Percentiles rank a stretch among this genome's conserved stretches.
These are phyloP conservation scores for Baryphthengus martii DNA, from an alignment of 2,113 vertebrate species.

Conservation along the genomic window DNA sequence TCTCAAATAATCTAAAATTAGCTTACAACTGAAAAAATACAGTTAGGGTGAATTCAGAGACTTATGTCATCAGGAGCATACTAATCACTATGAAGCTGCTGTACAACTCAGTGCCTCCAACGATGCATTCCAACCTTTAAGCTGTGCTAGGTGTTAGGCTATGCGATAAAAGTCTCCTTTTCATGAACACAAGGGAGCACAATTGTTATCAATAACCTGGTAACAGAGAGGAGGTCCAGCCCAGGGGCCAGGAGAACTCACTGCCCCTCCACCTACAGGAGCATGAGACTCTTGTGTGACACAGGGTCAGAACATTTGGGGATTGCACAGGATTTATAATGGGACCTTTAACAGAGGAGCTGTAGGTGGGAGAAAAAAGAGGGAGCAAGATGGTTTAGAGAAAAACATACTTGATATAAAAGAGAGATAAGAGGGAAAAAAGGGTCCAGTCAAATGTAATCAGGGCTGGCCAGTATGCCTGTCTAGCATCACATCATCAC, in stretches of 20 bases:
- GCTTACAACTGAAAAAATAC: background rate
- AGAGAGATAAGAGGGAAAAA: background rate
- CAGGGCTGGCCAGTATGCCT: background rate
- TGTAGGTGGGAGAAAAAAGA: background rate
- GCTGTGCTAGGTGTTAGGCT: background rate
- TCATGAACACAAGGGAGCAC: background rate
- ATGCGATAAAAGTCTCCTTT: background rate
- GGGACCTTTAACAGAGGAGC: background rate
- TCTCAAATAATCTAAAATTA: background rate
- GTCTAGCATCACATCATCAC: background rate
- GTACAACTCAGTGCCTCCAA: background rate
- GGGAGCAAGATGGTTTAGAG: background rate
- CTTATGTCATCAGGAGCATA: background rate
- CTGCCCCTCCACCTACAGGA: rapidly evolving
- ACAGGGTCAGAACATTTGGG: background rate
- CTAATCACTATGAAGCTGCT: background rate
- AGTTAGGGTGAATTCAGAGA: background rate
- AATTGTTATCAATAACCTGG: background rate
- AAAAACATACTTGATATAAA: background rate
- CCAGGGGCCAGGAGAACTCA: background rate
- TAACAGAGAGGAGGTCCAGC: background rate
- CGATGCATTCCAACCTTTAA: background rate
- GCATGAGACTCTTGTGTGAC: rapidly evolving
- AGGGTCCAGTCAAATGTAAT: rapidly evolving
- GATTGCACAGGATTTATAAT: background rate